Base-by-base conservation (phyloP, 2,113 vertebrate species). In the Apteryx mantelli region DNA sequence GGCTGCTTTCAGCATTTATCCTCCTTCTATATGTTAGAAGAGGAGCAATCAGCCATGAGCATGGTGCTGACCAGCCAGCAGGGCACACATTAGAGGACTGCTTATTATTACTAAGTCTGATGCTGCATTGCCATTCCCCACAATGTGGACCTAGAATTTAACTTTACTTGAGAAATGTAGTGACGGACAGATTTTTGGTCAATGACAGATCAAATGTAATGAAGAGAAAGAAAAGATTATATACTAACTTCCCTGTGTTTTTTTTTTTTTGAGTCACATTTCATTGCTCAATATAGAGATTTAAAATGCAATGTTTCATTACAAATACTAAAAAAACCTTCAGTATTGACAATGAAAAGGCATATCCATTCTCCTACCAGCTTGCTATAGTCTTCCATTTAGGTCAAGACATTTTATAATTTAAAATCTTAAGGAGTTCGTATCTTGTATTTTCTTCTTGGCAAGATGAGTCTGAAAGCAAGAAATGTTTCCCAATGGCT, bases 381-480 rank as follows among this genome's bases (percentile, higher is more conserved):
- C 36, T 85, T 95, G 46, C 64, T 26, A 20, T 13, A 42, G 16
- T 87, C 32, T 92, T 95, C 82, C 56, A 84, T 15, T 18, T 44
- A 65, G 26, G 34, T 65, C 55, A 32, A 82, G 70, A 71, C 42
- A 73, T 52, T 82, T 19, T 64, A 61, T 16, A 34, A 24, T 15
- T 80, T 50, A 86, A 90, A 78, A 42, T 44, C 60, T 8, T 68
- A 74, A 50, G 25, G 36, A 48, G n/a, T 66, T 70, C 94, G 5
- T 52, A 60, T 46, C 60, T 73, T 48, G 8, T 68, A 60, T 69
- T 64, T 96, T 91, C 88, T 81, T 22, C 34, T 48, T 90, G 52
- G 66, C 53, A 96, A 36, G 7, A 63, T 61, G 42, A 74, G 48
- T 89, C 40, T 93, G 89, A 95, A 96, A 96, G 9, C 32, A 94